These are phyloP conservation scores for Camponotus floridanus DNA, from an alignment of 1,140 invertebrate species.

Conservation along the genomic window DNA sequence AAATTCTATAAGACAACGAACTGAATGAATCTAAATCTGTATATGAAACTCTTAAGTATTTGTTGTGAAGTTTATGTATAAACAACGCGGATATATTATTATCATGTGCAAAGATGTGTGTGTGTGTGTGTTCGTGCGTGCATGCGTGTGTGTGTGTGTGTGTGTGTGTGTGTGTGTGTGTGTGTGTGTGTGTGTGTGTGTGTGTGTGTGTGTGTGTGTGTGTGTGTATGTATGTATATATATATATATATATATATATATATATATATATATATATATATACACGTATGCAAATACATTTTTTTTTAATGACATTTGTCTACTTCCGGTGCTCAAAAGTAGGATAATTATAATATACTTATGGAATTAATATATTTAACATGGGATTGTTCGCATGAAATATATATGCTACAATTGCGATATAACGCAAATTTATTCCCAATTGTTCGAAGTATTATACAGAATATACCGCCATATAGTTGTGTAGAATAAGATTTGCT, in stretches of 20 bases:
- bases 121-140: not conserved
- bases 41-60: constrained; percentile 59
- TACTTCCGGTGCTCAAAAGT: constrained; percentile 73
- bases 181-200: not conserved
- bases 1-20: constrained; percentile 73
- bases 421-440: constrained; percentile 13
- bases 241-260: too few relatives aligned
- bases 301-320: constrained; percentile 68
- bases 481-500: constrained; percentile 11
- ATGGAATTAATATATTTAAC: constrained; percentile 47
- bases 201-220: not conserved
- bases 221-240: not conserved
- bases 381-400: not conserved
- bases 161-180: not conserved
- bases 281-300: constrained; percentile 17
- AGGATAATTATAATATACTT: constrained; percentile 65
- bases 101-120: constrained; percentile 24
- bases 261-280: not conserved
- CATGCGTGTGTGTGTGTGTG: not conserved
- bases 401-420: constrained; percentile 9
- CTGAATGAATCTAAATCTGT: constrained; percentile 60
- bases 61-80: constrained; percentile 58
- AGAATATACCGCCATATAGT: not conserved
- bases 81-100: constrained; percentile 43
- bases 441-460: not conserved